These are phyloP conservation scores for Nysson spinosus DNA, from an alignment of 2,888 invertebrate species.

Conservation along the genomic window DNA sequence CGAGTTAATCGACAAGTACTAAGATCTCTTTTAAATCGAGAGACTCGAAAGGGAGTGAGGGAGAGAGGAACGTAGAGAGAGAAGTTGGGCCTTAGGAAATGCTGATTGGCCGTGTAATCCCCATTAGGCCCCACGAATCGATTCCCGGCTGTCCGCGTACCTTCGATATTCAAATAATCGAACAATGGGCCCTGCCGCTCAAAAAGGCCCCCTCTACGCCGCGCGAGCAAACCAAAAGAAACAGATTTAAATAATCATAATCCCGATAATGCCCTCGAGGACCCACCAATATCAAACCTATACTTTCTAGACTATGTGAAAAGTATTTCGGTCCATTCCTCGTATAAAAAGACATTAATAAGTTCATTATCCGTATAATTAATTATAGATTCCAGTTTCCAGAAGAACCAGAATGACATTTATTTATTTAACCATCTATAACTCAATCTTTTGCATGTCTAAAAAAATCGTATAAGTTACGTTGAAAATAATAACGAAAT, in stretches of 20 bases:
- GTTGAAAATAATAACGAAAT: too few species aligned
- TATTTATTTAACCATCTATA: too few species aligned
- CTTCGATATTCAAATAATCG: slow-evolving; percentile 76
- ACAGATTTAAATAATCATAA: slow-evolving; percentile 74
- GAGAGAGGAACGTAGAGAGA: slow-evolving; percentile 1
- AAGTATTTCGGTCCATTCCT: too few species aligned
- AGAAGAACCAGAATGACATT: too few species aligned
- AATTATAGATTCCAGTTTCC: too few species aligned
- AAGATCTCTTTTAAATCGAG: slow-evolving; percentile 31
- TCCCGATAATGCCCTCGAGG: slow-evolving; percentile 66
- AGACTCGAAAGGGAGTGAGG: slow-evolving; percentile 8
- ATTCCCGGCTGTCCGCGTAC: slow-evolving; percentile 71
- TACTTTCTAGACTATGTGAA: slow-evolving; percentile 16
- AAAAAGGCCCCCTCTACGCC: slow-evolving; percentile 63
- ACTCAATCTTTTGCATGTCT: too few species aligned
- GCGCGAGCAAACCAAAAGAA: slow-evolving; percentile 60
- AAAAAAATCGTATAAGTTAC: too few species aligned
- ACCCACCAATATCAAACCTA: slow-evolving; percentile 38
- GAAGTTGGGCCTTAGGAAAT: slow-evolving; percentile 64
- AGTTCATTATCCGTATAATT: too few species aligned
- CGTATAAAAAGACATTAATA: too few species aligned
- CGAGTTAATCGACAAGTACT: slow-evolving; percentile 35
- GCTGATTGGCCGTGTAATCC: slow-evolving; percentile 77
- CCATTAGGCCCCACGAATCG: slow-evolving; percentile 76
- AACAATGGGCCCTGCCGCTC: slow-evolving; percentile 71